Conservation (phyloP, 2,888 invertebrate genomes). For the Steromphala cineraria region DNA sequence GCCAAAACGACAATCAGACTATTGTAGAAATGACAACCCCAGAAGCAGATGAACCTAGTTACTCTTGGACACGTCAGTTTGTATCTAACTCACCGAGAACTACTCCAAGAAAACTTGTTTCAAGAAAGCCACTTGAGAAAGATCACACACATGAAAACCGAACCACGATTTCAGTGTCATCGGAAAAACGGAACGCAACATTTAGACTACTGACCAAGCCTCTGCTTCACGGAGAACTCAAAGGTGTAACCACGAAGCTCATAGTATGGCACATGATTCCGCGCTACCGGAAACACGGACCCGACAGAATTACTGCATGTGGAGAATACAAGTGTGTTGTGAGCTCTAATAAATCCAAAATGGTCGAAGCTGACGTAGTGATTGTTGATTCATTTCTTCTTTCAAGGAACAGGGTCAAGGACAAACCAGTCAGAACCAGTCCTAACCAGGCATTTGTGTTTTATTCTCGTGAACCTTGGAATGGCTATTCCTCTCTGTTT, state of each 20-base stretch:
- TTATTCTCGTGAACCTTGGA: background rate
- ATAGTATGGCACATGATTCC: background rate
- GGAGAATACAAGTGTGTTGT: background rate
- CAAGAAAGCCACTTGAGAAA: too few species aligned
- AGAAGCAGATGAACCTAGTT: too few species aligned
- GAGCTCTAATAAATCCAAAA: background rate
- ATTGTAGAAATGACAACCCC: background rate
- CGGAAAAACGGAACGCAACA: too few species aligned
- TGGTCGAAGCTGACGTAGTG: background rate
- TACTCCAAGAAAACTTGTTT: too few species aligned
- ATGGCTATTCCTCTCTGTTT: background rate
- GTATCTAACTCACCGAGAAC: too few species aligned
- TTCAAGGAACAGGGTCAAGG: background rate
- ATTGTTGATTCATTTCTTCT: constrained; percentile 9
- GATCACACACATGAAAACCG: too few species aligned
- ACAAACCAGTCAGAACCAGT: background rate
- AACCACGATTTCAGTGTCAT: too few species aligned
- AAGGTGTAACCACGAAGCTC: background rate
- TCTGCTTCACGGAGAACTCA: background rate
- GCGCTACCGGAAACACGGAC: background rate
- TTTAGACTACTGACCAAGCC: background rate
- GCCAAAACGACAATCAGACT: background rate
- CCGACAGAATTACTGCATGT: background rate
- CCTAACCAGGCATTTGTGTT: constrained; percentile 4
- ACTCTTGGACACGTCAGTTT: too few species aligned